Evolutionary conservation across 2,797 vertebrate species (phyloP).

Genomic region (Rhinatrema bivittatum): DNA sequence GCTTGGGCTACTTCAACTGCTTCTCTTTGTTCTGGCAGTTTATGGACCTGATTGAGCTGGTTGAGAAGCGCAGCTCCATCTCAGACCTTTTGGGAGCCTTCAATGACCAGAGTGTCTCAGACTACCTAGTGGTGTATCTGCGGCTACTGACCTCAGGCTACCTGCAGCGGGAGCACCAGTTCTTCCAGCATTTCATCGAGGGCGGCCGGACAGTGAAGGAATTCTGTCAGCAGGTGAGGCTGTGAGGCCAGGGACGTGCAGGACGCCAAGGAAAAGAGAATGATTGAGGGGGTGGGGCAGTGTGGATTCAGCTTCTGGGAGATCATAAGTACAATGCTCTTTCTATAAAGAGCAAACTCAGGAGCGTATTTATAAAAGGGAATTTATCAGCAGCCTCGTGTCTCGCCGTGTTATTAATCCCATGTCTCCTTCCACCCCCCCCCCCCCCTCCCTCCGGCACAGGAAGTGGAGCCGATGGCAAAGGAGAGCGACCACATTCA

Average conservation of each 20-base stretch:
- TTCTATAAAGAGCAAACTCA: no score
- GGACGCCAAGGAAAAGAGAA: not conserved
- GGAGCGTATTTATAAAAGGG: no score
- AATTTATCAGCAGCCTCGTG: no score
- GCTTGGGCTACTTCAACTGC: no score
- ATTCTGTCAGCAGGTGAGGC: slow-evolving; percentile 84
- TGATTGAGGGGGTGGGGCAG: not conserved
- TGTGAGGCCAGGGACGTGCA: accelerated
- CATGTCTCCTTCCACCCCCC: not conserved
- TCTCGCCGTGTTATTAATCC: no score
- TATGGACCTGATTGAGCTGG: slow-evolving; percentile 89
- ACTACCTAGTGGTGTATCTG: slow-evolving; percentile 91
- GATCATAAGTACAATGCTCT: no score
- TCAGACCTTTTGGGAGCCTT: slow-evolving; percentile 78
- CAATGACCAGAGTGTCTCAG: slow-evolving; percentile 88
- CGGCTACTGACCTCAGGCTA: slow-evolving; percentile 88
- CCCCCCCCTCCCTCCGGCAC: not conserved
- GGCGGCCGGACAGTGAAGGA: slow-evolving; percentile 89
- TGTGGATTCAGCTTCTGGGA: accelerated
- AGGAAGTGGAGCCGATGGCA: slow-evolving; percentile 94
- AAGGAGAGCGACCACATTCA: slow-evolving; percentile 97
- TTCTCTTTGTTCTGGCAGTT: slow-evolving; percentile 54
- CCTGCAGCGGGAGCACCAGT: slow-evolving; percentile 80
- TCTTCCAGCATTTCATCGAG: slow-evolving; percentile 89
- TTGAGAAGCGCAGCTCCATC: slow-evolving; percentile 78